phyloP scores from a whole-genome alignment of 2,797 vertebrate genomes.

The Tympanoctomys barrerae region DNA sequence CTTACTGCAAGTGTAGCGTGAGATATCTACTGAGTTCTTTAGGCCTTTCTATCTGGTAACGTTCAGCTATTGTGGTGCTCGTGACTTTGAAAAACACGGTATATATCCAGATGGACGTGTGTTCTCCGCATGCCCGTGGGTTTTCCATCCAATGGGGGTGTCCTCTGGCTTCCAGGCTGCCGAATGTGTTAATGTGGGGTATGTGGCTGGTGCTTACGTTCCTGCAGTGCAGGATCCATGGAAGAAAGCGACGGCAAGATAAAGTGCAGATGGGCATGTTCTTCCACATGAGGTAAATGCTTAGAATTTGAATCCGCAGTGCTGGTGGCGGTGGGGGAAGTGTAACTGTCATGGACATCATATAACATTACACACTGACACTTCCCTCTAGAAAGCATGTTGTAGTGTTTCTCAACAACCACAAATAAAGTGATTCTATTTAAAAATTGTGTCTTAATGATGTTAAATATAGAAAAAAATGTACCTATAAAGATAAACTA shows the following conservation, averaged over 20 bases:
- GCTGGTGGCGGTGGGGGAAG: not conserved
- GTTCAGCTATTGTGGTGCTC: not conserved
- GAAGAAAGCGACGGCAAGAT: not conserved
- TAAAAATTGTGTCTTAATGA: not conserved
- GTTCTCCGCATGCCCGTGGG: conserved; percentile 81
- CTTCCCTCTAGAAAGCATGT: not conserved
- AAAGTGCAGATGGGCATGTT: not conserved
- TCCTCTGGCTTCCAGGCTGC: conserved; percentile 93
- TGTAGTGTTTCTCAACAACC: not conserved
- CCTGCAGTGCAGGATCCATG: conserved; percentile 85
- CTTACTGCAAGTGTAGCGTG: not conserved
- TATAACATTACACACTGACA: not conserved
- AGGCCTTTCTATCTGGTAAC: conserved; percentile 27
- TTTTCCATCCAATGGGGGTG: conserved; percentile 86
- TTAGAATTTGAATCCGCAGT: not conserved
- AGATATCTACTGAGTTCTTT: not conserved
- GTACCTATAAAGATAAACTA: not conserved
- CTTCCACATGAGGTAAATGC: not conserved
- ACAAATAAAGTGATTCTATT: not conserved
- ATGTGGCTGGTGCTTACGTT: conserved; percentile 91
- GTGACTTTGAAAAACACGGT: conserved; percentile 64
- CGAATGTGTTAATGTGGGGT: conserved; percentile 90
- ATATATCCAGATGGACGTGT: conserved; percentile 77
- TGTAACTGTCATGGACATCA: not conserved
- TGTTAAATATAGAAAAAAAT: not conserved